These are phyloP conservation scores for Margaritifera margaritifera DNA, from an alignment of 2,888 invertebrate species.

Conservation along the genomic window DNA sequence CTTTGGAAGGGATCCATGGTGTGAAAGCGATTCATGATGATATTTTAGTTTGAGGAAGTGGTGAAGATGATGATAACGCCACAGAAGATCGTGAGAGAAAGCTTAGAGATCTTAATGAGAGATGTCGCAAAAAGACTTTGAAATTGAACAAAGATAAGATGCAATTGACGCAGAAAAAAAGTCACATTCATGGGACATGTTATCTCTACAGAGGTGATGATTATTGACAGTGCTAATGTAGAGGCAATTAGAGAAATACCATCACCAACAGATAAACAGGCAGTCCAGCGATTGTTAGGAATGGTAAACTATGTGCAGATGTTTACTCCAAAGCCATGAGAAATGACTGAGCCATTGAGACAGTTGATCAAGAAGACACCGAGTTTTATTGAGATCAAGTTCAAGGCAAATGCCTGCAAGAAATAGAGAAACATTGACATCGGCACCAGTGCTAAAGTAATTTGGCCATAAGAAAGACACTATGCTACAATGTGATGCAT, in stretches of 20 bases:
- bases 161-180: conserved; percentile 18
- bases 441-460: conserved; percentile 18
- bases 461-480: conserved; percentile 13
- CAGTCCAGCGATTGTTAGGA: not conserved
- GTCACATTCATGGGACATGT: not conserved
- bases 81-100: conserved; percentile 3
- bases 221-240: too few species aligned
- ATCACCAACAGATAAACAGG: conserved; percentile 3
- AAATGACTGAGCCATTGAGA: conserved; percentile 2
- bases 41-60: too few species aligned
- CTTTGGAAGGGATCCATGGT: too few species aligned
- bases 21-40: too few species aligned
- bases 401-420: conserved; percentile 20
- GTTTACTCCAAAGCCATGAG: conserved; percentile 11
- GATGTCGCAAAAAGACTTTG: conserved; percentile 7
- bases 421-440: conserved; percentile 21
- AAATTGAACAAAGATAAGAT: conserved; percentile 14
- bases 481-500: conserved; percentile 31
- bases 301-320: too few species aligned
- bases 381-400: conserved; percentile 20
- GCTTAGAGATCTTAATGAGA: not conserved
- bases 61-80: too few species aligned
- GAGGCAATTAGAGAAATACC: too few species aligned
- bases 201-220: too few species aligned
- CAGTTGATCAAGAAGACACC: conserved; percentile 7